phyloP scores from a whole-genome alignment of 1,140 invertebrate species.

The Drosophila sucinea region DNA sequence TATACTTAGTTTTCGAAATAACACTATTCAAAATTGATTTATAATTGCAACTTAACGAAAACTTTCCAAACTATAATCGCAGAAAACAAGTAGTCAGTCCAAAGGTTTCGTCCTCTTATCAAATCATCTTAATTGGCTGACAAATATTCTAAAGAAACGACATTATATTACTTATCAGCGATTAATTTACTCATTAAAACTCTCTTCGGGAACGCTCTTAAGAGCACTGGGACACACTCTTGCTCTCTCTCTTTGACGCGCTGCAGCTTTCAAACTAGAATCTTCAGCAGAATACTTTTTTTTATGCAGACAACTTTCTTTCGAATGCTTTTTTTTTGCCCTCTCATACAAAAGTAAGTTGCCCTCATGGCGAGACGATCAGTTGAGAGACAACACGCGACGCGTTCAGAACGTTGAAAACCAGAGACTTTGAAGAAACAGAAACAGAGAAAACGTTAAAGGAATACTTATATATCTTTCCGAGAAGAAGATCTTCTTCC shows the following conservation, averaged over 20 bases:
- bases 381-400: constrained; percentile 68
- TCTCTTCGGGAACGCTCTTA: constrained; percentile 48
- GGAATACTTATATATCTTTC: constrained; percentile 31
- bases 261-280: constrained; percentile 62
- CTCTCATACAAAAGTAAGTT: constrained; percentile 60
- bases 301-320: constrained; percentile 69
- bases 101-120: background rate
- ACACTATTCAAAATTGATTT: background rate
- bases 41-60: background rate
- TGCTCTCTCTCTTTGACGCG: constrained; percentile 15
- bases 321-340: constrained; percentile 54
- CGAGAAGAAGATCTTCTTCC: constrained; percentile 23
- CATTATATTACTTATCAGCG: constrained; percentile 49
- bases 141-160: constrained; percentile 35
- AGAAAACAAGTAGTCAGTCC: background rate
- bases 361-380: constrained; percentile 36
- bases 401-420: constrained; percentile 67
- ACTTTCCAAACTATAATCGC: background rate
- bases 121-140: constrained; percentile 52
- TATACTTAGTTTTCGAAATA: background rate
- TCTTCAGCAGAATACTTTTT: constrained; percentile 42
- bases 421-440: constrained; percentile 3
- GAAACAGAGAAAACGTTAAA: constrained; percentile 13
- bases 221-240: constrained; percentile 9
- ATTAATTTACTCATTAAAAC: constrained; percentile 38